Evolutionary conservation across 2,888 invertebrate species (phyloP).

Genomic region (Crematogaster levior): DNA sequence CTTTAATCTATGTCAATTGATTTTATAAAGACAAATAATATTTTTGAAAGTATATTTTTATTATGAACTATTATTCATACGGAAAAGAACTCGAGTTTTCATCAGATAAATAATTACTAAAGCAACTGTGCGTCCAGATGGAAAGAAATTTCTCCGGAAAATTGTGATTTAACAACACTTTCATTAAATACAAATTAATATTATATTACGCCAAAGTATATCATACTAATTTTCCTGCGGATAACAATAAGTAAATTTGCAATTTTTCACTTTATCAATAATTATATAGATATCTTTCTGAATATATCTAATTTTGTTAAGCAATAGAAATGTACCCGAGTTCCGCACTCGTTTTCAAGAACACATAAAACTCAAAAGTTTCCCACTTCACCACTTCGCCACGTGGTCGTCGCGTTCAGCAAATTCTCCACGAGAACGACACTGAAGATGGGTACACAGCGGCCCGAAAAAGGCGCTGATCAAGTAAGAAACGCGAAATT

Average conservation of each 20-base stretch:
- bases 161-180: not conserved
- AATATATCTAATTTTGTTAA: not conserved
- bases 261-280: not conserved
- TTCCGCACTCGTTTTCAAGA: not conserved
- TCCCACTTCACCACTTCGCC: slow-evolving; percentile 51
- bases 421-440: slow-evolving; percentile 43
- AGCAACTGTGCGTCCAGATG: slow-evolving; percentile 29
- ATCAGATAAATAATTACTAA: slow-evolving; percentile 14
- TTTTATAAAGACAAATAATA: not conserved
- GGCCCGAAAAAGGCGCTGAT: not conserved
- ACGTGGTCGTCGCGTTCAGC: slow-evolving; percentile 33
- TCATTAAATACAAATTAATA: not conserved
- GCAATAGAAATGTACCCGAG: not conserved
- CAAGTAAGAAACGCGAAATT: not conserved
- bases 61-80: not conserved
- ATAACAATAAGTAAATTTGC: not conserved
- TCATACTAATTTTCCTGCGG: not conserved
- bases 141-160: slow-evolving; percentile 43
- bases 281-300: not conserved
- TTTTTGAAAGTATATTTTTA: not conserved
- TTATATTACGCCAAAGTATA: not conserved
- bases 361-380: slow-evolving; percentile 36
- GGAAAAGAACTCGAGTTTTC: not conserved
- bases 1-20: not conserved
- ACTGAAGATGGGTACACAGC: slow-evolving; percentile 29